Evolutionary conservation across 1,140 invertebrate genomes (phyloP), one percentile per base, ranked within the genome.

Genomic region (Trinorchestia longiramus): DNA sequence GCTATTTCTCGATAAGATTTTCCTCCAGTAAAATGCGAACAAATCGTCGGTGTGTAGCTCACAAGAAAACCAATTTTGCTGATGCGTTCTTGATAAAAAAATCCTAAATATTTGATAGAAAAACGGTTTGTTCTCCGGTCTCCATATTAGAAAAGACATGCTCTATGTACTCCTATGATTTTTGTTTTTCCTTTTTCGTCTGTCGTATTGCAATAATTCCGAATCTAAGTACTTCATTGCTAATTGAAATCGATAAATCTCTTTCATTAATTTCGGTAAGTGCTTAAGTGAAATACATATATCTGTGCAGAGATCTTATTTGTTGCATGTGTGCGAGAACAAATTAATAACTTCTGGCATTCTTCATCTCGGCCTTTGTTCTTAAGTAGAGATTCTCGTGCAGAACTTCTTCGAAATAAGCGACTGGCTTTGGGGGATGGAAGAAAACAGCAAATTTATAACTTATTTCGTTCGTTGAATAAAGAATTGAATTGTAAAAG

Each of bases 401-500:
- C 62, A 19, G 1, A 77, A 77, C 62, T 77, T 77, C 11, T 11
- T 11, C 1, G 62, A 77, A 77, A 77, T 77, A 77, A 77, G 28
- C 15, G 62, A 77, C 62, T 77, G 28, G 62, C 28, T 3, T 36
- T 19, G 15, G 3, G 28, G 62, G 28, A 1, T 77, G 62, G 62
- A 77, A 77, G 47, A 77, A 77, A 77, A 28, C 28, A 36, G 62
- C 62, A 77, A 23, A 77, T 77, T 77, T 77, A 28, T 77, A 77
- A 77, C 62, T 77, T 77, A 28, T 77, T 77, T 28, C 36, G 62
- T 77, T 77, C 62, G 11, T 77, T 77, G 62, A 77, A 77, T 77
- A 77, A 77, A 28, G 62, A 77, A 77, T 77, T 77, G 62, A 77
- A 77, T 77, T 77, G 62, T 77, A 77, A 77, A 77, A 77, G 62